A percentile compares a stretch with the other conserved stretches of the same genome.
Evolutionary conservation across 2,888 invertebrate species (phyloP).

Genomic region (Diachrysia chrysitis): DNA sequence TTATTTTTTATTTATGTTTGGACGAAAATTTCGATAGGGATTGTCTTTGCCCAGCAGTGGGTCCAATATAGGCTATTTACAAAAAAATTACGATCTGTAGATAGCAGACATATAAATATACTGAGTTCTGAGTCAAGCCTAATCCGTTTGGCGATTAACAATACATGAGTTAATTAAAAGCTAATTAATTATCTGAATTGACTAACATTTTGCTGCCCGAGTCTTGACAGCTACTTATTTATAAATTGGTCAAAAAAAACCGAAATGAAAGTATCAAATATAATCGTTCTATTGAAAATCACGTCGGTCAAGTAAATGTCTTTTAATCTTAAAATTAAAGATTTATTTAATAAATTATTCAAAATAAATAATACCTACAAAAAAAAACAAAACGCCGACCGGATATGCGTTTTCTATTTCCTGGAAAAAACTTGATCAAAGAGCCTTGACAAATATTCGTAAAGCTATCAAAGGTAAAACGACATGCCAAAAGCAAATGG

Average conservation of each 20-base stretch:
- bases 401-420: constrained; percentile 28
- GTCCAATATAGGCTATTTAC: too few species aligned
- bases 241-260: too few species aligned
- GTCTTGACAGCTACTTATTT: too few species aligned
- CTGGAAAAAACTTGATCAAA: constrained; percentile 58
- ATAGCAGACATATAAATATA: too few species aligned
- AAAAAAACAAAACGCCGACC: constrained; percentile 11
- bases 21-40: too few species aligned
- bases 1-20: background rate
- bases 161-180: too few species aligned
- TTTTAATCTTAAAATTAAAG: background rate
- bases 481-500: constrained; percentile 79
- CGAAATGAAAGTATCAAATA: background rate
- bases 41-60: too few species aligned
- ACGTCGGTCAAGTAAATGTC: background rate
- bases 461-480: constrained; percentile 68
- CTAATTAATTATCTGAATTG: too few species aligned
- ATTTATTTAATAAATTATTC: background rate
- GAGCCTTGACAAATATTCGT: constrained; percentile 57
- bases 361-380: background rate
- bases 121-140: too few species aligned
- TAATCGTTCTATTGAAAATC: background rate
- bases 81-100: too few species aligned
- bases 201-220: too few species aligned
- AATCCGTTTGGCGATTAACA: too few species aligned